Conservation (phyloP, 2,797 vertebrate genomes). For the Catharus ustulatus region DNA sequence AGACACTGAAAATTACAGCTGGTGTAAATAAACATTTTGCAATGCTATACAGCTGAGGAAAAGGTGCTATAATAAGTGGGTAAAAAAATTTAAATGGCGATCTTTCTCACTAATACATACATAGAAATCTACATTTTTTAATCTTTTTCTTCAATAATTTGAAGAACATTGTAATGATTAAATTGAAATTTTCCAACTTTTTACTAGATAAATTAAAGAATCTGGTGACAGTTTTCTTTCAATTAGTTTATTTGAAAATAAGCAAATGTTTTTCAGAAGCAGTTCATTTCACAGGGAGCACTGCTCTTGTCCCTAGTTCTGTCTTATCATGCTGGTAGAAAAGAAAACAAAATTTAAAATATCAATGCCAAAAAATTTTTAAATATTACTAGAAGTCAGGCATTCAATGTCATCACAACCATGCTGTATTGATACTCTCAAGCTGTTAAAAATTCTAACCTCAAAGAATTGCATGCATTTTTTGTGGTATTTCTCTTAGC, state of each 20-base stretch:
- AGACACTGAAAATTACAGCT: not conserved
- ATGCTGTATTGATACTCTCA: not conserved
- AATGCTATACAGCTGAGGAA: not conserved
- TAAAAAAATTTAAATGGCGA: not conserved
- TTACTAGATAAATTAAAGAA: not conserved
- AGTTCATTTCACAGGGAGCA: not conserved
- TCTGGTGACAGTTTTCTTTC: not conserved
- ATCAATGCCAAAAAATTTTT: not conserved
- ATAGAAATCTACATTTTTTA: not conserved
- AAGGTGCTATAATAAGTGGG: not conserved
- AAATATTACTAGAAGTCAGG: not conserved
- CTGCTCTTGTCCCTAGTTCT: not conserved
- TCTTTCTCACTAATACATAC: not conserved
- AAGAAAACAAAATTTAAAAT: not conserved
- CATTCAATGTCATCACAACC: not conserved
- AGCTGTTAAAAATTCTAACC: not conserved
- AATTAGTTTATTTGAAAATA: not conserved
- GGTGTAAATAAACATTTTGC: not conserved
- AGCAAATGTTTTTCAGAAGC: not conserved
- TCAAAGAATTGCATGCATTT: not conserved
- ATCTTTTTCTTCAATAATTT: not conserved
- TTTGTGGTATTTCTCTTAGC: not conserved
- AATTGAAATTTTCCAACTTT: not conserved
- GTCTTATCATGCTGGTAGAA: not conserved
- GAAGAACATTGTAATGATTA: not conserved